Conservation (phyloP, 2,888 invertebrate species). For the Mesochorus sp. region DNA sequence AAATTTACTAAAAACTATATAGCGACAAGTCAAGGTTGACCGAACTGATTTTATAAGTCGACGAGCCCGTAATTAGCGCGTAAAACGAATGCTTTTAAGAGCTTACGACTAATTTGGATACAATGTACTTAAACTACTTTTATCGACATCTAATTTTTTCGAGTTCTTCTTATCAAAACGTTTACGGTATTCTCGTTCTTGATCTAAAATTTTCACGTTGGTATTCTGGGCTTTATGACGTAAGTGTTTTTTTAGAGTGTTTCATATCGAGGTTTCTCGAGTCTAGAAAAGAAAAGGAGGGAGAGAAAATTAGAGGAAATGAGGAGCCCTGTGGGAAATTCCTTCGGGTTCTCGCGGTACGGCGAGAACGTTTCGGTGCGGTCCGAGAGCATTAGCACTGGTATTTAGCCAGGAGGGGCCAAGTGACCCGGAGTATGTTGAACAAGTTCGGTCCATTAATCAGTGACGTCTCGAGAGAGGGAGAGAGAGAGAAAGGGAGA, state of each 20-base stretch:
- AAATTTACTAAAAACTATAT: not conserved
- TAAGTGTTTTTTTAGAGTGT: constrained; percentile 1
- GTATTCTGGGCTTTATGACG: too few species aligned
- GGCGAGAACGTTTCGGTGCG: constrained; percentile 69
- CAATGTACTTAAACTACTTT: not conserved
- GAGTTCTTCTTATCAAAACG: not conserved
- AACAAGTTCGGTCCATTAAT: constrained; percentile 78
- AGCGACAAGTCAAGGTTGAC: constrained; percentile 50
- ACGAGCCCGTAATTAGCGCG: constrained; percentile 44
- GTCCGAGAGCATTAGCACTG: constrained; percentile 71
- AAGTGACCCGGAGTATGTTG: constrained; percentile 73
- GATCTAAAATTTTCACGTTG: too few species aligned
- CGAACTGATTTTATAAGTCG: constrained; percentile 49
- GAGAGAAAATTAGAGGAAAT: constrained; percentile 25
- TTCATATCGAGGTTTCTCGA: constrained; percentile 8
- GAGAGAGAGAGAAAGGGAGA: not conserved
- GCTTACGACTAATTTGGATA: constrained; percentile 31
- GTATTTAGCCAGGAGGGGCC: constrained; percentile 76
- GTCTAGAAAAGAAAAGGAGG: not conserved
- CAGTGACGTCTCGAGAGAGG: constrained; percentile 70
- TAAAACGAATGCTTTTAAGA: constrained; percentile 27
- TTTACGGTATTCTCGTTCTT: not conserved
- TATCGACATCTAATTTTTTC: not conserved
- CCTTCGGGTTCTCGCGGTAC: constrained; percentile 45
- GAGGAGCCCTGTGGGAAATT: constrained; percentile 50